Percentiles rank a stretch among this genome's conserved stretches.
Conservation (phyloP, 1,140 invertebrate genomes). For the Drosophila simulans region DNA sequence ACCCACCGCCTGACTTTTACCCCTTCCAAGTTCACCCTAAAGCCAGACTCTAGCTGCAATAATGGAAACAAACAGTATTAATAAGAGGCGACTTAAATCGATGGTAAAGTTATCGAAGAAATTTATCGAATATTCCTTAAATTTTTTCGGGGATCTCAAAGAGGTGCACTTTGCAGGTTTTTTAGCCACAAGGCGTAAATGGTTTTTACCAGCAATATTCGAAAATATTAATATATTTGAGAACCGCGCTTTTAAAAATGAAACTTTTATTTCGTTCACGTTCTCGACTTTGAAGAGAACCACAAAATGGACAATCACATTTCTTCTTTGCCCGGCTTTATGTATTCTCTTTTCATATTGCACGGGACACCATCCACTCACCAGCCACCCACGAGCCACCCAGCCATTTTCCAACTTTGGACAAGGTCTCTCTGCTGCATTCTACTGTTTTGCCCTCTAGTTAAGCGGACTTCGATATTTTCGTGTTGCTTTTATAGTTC, state of each 20-base stretch:
- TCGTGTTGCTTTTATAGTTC: slow-evolving; percentile 77
- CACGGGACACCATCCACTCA: slow-evolving; percentile 1
- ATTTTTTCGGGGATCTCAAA: too few relatives aligned
- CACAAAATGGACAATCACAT: slow-evolving; percentile 16
- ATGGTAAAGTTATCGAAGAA: slow-evolving; percentile 7
- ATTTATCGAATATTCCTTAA: neutral
- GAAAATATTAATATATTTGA: neutral
- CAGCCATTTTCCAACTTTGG: slow-evolving; percentile 3
- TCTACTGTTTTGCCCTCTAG: slow-evolving; percentile 71
- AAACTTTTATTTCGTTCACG: neutral
- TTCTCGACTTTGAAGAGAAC: slow-evolving; percentile 14
- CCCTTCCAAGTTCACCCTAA: slow-evolving; percentile 18
- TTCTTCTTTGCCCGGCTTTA: slow-evolving; percentile 26
- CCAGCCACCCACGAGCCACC: neutral
- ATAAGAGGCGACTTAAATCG: slow-evolving; percentile 31
- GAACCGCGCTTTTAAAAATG: neutral
- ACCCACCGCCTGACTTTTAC: slow-evolving; percentile 9
- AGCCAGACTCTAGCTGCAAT: slow-evolving; percentile 15
- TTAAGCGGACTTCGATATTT: slow-evolving; percentile 77
- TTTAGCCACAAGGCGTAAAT: too few relatives aligned
- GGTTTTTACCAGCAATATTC: too few relatives aligned
- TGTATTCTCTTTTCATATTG: slow-evolving; percentile 34
- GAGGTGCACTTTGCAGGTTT: too few relatives aligned
- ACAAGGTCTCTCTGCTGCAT: slow-evolving; percentile 16
- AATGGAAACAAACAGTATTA: slow-evolving; percentile 22